Conservation (phyloP, 2,113 vertebrate species). For the Brachyhypopomus occidentalis region DNA sequence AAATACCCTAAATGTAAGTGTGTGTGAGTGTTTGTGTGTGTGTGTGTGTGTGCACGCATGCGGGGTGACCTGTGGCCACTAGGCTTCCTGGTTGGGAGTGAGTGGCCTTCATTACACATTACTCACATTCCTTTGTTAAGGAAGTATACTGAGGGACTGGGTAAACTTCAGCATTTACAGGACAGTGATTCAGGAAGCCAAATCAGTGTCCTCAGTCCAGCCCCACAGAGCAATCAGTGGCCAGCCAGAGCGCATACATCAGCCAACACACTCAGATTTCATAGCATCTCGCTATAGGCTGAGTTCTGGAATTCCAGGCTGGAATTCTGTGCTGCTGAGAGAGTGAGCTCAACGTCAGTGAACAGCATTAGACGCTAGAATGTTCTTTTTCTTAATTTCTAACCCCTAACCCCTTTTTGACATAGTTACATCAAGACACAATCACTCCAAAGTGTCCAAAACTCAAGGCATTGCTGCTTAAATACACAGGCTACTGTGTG, state of each 20-base stretch:
- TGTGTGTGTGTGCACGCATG: conserved; percentile 5
- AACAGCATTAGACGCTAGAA: no score
- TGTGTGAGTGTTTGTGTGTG: conserved; percentile 8
- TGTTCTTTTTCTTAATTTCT: no score
- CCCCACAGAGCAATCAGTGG: conserved; percentile 10
- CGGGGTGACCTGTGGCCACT: conserved; percentile 42
- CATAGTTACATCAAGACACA: not conserved
- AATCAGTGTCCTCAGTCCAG: conserved; percentile 10
- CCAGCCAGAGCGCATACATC: not conserved
- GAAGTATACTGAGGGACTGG: not conserved
- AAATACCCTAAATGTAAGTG: not conserved
- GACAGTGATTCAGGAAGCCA: conserved; percentile 28
- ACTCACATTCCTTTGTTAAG: conserved; percentile 46
- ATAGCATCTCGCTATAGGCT: not conserved
- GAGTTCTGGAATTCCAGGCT: not conserved
- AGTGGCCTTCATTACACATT: conserved; percentile 47
- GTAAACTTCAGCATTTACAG: conserved; percentile 15
- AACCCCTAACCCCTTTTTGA: no score
- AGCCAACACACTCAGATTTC: not conserved
- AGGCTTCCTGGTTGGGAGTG: conserved; percentile 57
- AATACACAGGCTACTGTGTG: not conserved
- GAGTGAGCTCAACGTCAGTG: no score
- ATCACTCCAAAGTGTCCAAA: not conserved
- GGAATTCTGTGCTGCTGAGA: no score
- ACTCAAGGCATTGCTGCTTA: no score